phyloP scores from a whole-genome alignment of 2,888 invertebrate species.

The Gandaritis pyraliata region DNA sequence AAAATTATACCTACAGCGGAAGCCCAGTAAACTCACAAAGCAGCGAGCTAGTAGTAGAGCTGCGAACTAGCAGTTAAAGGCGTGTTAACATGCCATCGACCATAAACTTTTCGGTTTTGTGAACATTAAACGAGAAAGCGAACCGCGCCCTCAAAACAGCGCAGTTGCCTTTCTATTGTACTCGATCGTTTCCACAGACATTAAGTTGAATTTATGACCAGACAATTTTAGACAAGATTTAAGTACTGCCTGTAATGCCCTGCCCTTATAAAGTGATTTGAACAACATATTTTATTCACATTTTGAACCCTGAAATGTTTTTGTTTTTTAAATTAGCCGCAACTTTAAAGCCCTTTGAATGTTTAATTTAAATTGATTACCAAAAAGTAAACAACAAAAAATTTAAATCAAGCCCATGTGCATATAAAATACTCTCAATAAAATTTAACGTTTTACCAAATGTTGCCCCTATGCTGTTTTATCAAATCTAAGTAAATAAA shows the following conservation, averaged over 20 bases:
- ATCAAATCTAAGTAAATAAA: not conserved
- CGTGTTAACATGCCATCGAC: constrained; percentile 54
- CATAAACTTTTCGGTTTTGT: constrained; percentile 57
- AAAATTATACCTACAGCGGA: constrained; percentile 19
- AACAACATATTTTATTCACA: constrained; percentile 49
- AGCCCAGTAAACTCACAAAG: constrained; percentile 43
- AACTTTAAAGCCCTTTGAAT: too few relatives aligned
- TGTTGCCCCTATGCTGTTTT: too few relatives aligned
- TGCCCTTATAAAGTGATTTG: constrained; percentile 49
- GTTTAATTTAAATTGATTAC: not conserved
- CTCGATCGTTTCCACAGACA: constrained; percentile 61
- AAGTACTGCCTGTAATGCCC: constrained; percentile 61
- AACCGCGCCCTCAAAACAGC: constrained; percentile 46
- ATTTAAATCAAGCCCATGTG: not conserved
- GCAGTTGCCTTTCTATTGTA: constrained; percentile 54
- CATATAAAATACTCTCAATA: not conserved
- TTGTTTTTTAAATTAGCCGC: not conserved
- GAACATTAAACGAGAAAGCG: constrained; percentile 56
- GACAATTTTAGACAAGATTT: constrained; percentile 69
- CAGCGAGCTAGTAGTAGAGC: too few relatives aligned
- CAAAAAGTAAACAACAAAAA: too few relatives aligned
- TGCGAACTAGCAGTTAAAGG: constrained; percentile 50
- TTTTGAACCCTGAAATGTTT: constrained; percentile 26
- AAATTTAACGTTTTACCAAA: too few relatives aligned
- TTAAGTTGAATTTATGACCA: constrained; percentile 65